Percentiles rank a stretch among this genome's conserved stretches.
Evolutionary conservation across 2,797 vertebrate genomes (phyloP).

Genomic region (Acanthis flammea): DNA sequence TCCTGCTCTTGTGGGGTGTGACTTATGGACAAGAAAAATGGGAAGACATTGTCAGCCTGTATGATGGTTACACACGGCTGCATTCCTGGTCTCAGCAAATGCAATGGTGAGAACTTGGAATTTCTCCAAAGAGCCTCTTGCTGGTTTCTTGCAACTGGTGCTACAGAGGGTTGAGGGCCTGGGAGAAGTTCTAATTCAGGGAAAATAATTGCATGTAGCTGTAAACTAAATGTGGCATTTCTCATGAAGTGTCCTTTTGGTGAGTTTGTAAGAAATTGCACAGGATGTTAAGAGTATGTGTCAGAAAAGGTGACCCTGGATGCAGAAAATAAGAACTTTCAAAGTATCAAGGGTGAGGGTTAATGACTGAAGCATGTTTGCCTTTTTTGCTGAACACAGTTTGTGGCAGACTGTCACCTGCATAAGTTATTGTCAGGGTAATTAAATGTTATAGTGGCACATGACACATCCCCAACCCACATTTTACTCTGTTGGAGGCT

Average conservation of each 20-base stretch:
- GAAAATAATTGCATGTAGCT: background rate
- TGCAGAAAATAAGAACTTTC: background rate
- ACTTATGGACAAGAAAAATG: background rate
- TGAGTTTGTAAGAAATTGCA: background rate
- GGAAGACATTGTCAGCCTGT: background rate
- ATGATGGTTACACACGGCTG: background rate
- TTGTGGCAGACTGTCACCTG: background rate
- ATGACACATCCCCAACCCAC: background rate
- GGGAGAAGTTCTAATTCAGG: background rate
- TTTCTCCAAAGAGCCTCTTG: background rate
- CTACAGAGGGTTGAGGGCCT: background rate
- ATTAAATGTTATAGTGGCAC: background rate
- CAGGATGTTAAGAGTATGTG: background rate
- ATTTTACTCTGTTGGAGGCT: background rate
- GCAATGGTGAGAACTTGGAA: background rate
- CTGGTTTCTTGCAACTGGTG: background rate
- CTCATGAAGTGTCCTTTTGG: background rate
- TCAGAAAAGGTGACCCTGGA: accelerated
- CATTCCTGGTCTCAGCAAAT: background rate
- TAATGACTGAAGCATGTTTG: background rate
- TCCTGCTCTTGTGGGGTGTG: background rate
- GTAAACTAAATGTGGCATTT: background rate
- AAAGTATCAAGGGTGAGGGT: background rate
- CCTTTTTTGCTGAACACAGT: background rate
- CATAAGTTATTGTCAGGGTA: background rate